Base-by-base conservation (phyloP, 2,888 invertebrate genomes). In the Eupithecia pulchellata region DNA sequence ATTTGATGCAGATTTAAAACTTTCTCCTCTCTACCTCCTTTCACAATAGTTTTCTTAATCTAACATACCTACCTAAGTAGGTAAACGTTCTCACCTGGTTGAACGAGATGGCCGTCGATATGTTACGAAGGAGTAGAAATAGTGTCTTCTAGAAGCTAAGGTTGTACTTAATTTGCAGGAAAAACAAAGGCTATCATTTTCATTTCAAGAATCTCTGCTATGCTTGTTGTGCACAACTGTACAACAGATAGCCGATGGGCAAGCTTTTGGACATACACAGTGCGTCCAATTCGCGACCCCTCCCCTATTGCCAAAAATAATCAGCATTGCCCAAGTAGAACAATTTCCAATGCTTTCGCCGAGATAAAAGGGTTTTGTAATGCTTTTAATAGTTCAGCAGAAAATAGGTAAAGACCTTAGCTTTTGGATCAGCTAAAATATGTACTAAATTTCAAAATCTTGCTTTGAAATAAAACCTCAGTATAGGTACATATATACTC, bases 201-300 rank as follows among this genome's bases (percentile, higher is more conserved):
- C 14, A 36, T 39, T 39, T 39, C 39, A 39, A 14, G 17, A 39
- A 4, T 25, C 4, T 55, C 14, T 27, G 27, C 11, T 55, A 6
- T 25, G 30, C 34, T 39, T 58, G 57, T 64, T 63, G 65, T 25
- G 8, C 27, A n/a, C 32, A 64, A 74, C 58, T 69, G 77, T 77
- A 73, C 75, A 64, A 66, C 67, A 67, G 60, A 73, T 77, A 64
- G 69, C 67, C 78, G 70, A 63, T 71, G 74, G 77, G 74, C 78
- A 75, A 69, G 70, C 73, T 70, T 57, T 61, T 62, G 60, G 68
- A 71, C 72, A 65, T 74, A 66, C 64, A 47, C 64, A 66, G 68
- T 72, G 58, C 67, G 34, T 69, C 64, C 58, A 60, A 64, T 66
- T 42, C 17, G 64, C 30, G 66, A 64, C 55, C 72, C 62, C 36